Conservation (phyloP, 2,888 invertebrate genomes). For the Pammene fasciana region DNA sequence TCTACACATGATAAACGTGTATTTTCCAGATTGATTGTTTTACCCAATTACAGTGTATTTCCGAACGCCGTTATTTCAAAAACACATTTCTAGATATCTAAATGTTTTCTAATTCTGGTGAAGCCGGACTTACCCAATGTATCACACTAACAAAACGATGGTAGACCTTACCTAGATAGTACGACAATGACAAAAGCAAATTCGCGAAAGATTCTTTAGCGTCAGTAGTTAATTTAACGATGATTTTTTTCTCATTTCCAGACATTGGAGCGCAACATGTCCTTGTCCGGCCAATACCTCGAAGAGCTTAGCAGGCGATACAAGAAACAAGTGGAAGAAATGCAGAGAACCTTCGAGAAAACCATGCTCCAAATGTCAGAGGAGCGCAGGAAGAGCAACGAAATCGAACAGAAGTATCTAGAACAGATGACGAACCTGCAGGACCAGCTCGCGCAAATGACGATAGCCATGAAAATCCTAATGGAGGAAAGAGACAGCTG, state of each 20-base stretch:
- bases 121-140: too few relatives aligned
- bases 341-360: conserved; percentile 92
- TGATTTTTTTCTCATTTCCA: conserved; percentile 66
- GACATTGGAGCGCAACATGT: conserved; percentile 98
- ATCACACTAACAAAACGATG: too few relatives aligned
- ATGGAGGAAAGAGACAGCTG: conserved; percentile 86
- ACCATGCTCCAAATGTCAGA: conserved; percentile 89
- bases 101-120: too few relatives aligned
- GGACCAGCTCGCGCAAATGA: conserved; percentile 85
- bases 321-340: conserved; percentile 98
- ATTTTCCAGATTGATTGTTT: too few relatives aligned
- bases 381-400: conserved; percentile 86
- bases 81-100: too few relatives aligned
- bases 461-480: conserved; percentile 83
- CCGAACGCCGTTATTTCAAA: too few relatives aligned
- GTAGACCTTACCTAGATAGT: too few relatives aligned
- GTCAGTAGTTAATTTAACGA: too few relatives aligned
- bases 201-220: too few relatives aligned
- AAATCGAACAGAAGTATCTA: conserved; percentile 90
- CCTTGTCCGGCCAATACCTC: conserved; percentile 96
- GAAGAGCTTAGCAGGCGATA: conserved; percentile 97
- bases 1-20: too few relatives aligned
- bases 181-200: too few relatives aligned
- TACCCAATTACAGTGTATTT: too few relatives aligned
- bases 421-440: conserved; percentile 89